Evolutionary conservation across 2,113 vertebrate genomes (phyloP), one percentile per base, ranked within the genome.

Genomic region (Urocolius indicus): DNA sequence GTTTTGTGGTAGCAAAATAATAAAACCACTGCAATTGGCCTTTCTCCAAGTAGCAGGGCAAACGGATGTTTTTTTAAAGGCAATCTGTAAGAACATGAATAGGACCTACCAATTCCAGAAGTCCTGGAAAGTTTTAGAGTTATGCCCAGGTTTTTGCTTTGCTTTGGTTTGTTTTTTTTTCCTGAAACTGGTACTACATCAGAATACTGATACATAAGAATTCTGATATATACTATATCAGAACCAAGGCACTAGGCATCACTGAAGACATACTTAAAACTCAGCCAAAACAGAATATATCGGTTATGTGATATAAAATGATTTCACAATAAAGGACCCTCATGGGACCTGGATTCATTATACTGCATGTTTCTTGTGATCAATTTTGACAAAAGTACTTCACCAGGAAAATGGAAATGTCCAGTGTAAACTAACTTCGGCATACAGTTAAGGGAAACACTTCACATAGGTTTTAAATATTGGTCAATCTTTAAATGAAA

Each of bases 1-100:
- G 84, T 79, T 96, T 94, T 85, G 62, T 29, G 6, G 69, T 36
- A 94, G 74, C 21, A 84, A 91, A 95, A 95, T 61, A 75, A 81
- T 48, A 84, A 92, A 91, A 55, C 30, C 58, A n/a, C 58, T 81
- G 45, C 36, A 87, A 46, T 0, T 87, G 77, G 66, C 52, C 27
- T 65, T 92, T 68, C 16, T 79, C 90, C 91, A 92, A 84, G 54
- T 18, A 94, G 36, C 27, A 57, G 30, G 23, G 45, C 21, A 66
- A 84, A 62, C 21, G n/a, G 34, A 27, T 61, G 24, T 8, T 52
- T 89, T 89, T 71, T 87, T 63, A 45, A 94, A 95, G 30, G 32
- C 54, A 84, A 24, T 30, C 54, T 91, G 45, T 73, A 91, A 30
- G 41, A 81, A 46, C 3, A 12, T 19, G 6, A 69, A 20, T n/a